Conservation (phyloP, 2,113 vertebrate genomes). For the Columbina picui region DNA sequence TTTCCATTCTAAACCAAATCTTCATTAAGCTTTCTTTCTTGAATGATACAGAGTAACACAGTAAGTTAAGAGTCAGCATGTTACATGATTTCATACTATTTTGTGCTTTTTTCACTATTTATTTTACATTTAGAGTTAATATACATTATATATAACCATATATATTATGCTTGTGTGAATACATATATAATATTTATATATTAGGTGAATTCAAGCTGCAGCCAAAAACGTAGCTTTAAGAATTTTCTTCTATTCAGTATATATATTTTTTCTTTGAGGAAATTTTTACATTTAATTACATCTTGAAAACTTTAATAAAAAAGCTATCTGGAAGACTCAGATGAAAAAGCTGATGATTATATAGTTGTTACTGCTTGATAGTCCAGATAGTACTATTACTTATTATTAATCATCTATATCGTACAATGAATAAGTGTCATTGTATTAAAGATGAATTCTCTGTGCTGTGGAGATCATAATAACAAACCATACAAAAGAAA, state of each 20-base stretch:
- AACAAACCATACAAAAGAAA: neutral
- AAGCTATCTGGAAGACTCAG: neutral
- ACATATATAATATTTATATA: neutral
- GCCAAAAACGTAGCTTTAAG: neutral
- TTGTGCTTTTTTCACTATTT: neutral
- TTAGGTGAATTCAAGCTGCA: neutral
- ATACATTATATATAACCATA: neutral
- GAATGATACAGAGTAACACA: neutral
- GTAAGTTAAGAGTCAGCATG: neutral
- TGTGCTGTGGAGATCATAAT: neutral
- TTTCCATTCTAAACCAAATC: neutral
- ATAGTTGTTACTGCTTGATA: neutral
- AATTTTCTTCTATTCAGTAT: neutral
- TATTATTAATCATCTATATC: conserved; percentile 11
- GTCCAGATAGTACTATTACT: conserved; percentile 30
- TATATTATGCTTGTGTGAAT: neutral
- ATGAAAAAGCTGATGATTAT: neutral
- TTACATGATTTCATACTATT: neutral
- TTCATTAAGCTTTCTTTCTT: neutral
- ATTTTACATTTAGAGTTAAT: neutral
- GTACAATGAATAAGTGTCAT: neutral
- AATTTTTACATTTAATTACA: neutral
- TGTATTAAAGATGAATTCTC: neutral
- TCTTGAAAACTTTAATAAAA: neutral
- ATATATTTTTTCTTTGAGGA: neutral